These are phyloP conservation scores for Dolichopus griseipennis DNA, from an alignment of 2,888 invertebrate genomes.

Conservation along the genomic window DNA sequence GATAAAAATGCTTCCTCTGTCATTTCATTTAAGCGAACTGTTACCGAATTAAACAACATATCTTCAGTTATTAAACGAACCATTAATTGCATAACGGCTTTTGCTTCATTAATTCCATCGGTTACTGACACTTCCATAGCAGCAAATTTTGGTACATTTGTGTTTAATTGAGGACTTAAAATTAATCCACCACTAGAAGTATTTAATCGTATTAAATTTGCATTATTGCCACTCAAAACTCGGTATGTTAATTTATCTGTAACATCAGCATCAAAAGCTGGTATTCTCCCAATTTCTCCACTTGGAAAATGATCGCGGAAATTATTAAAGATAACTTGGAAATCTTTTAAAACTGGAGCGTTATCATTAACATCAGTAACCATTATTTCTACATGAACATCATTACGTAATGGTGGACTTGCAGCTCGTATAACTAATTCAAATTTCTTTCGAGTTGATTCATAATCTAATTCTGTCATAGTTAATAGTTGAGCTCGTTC, in stretches of 20 bases:
- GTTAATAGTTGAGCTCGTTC: conserved; percentile 83
- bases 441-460: conserved; percentile 84
- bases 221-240: conserved; percentile 86
- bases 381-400: conserved; percentile 77
- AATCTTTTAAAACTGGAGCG: conserved; percentile 83
- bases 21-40: conserved; percentile 86
- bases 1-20: conserved; percentile 86
- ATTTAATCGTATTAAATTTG: conserved; percentile 76
- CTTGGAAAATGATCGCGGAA: conserved; percentile 88
- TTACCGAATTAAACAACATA: conserved; percentile 90
- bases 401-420: conserved; percentile 79
- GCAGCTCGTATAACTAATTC: conserved; percentile 83
- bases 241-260: conserved; percentile 73
- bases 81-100: conserved; percentile 83
- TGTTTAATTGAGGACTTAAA: conserved; percentile 85
- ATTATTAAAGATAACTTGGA: conserved; percentile 90
- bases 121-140: conserved; percentile 89
- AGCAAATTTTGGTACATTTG: conserved; percentile 88
- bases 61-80: conserved; percentile 88
- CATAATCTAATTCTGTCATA: conserved; percentile 88
- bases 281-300: conserved; percentile 83
- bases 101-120: conserved; percentile 89
- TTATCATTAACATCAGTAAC: conserved; percentile 95
- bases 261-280: conserved; percentile 91
- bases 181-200: conserved; percentile 74